Base-by-base conservation (phyloP, 2,797 vertebrate genomes). In the Bovichtus diacanthus region DNA sequence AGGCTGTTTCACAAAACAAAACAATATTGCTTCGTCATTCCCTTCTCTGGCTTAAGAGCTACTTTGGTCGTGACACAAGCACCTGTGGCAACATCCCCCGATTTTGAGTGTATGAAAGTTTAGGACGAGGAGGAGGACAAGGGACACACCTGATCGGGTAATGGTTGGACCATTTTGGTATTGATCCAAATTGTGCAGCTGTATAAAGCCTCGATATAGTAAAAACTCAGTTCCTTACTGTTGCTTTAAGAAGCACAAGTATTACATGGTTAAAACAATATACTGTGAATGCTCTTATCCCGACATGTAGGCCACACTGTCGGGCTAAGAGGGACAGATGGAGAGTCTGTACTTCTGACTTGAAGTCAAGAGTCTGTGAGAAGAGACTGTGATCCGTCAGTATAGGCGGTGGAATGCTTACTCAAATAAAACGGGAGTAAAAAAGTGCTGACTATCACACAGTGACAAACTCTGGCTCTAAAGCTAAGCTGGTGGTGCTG, bases 371-470 rank as follows among this genome's bases (percentile, higher is more conserved):
- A 65, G 58, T 39, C 21, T 63, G 55, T 29, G 53, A 25, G 55
- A 70, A 60, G 53, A 64, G 51, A 51, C 56, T 44, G 44, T 23
- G 47, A 64, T 56, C 41, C 25, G 82, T 19, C 38, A 39, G 19
- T 55, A 18, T 19, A 59, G 13, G 36, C 66, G 56, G 18, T 38
- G 10, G 58, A 78, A 67, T 55, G 74, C 77, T 81, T 76, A 78
- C 60, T 70, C 71, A 70, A 67, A 81, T 53, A 65, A 71, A 79
- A 80, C n/a, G 6, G 31, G 29, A 51, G 44, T 23, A 47, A 58
- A 81, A n/a, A 81, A 76, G 61, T 76, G 83, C 75, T 77, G 81
- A 85, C 63, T 13, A 41, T 46, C 15, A 56, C 46, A 60, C 31
- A 46, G 66, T 38, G 65, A 58, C 78, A 69, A 69, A 75, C 34